Percentiles rank a stretch among this genome's conserved stretches.
phyloP scores from a whole-genome alignment of 2,888 invertebrate genomes.

The Macaria notata region DNA sequence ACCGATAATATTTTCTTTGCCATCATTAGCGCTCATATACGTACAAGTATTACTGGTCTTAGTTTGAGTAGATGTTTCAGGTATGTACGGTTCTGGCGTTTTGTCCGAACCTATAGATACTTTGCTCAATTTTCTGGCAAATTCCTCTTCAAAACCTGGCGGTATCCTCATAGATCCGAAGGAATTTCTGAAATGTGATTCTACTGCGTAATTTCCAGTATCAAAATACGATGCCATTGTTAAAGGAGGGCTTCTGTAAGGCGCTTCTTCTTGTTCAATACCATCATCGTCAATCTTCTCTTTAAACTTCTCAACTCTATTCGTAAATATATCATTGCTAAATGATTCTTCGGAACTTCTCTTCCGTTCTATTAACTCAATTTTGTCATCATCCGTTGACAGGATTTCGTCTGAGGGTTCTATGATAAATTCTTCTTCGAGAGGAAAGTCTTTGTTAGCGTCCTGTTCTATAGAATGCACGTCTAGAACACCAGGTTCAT shows the following conservation, averaged over 20 bases:
- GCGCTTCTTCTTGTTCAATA: slow-evolving; percentile 5
- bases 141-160: slow-evolving; percentile 71
- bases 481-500: slow-evolving; percentile 63
- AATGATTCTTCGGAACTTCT: slow-evolving; percentile 47
- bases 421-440: slow-evolving; percentile 66
- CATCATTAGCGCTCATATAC: slow-evolving; percentile 24
- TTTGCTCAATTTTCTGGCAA: slow-evolving; percentile 32
- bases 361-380: slow-evolving; percentile 54
- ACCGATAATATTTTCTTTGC: slow-evolving; percentile 13
- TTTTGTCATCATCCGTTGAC: slow-evolving; percentile 63
- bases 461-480: slow-evolving; percentile 73
- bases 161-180: slow-evolving; percentile 47
- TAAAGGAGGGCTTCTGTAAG: slow-evolving; percentile 46
- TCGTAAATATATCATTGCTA: slow-evolving; percentile 61
- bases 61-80: slow-evolving; percentile 58
- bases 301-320: slow-evolving; percentile 67
- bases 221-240: slow-evolving; percentile 73
- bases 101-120: slow-evolving; percentile 27
- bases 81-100: slow-evolving; percentile 29
- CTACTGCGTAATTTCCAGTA: slow-evolving; percentile 73
- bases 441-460: slow-evolving; percentile 69
- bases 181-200: slow-evolving; percentile 64
- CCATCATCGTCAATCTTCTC: slow-evolving; percentile 30
- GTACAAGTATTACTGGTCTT: slow-evolving; percentile 37
- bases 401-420: slow-evolving; percentile 53